A percentile compares a stretch with the other conserved stretches of the same genome.
Conservation (phyloP, 1,140 invertebrate species). For the Mesaphorura yosii region DNA sequence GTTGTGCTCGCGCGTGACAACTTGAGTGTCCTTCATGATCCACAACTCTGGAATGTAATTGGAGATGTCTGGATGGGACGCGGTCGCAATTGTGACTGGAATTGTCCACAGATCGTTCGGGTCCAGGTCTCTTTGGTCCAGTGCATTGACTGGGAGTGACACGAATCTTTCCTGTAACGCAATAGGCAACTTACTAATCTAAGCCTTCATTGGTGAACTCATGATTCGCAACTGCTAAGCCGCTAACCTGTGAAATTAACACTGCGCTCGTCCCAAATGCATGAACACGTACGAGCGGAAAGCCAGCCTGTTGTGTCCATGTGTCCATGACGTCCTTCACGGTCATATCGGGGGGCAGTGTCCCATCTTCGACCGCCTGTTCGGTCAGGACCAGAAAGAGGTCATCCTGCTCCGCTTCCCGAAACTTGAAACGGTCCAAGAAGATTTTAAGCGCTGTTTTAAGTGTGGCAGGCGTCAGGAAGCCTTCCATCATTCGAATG, state of each 20-base stretch:
- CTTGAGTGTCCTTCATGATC: slow-evolving; percentile 13
- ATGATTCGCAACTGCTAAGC: too few relatives aligned
- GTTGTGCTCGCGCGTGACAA: neutral
- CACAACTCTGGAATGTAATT: slow-evolving; percentile 10
- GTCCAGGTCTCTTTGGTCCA: neutral
- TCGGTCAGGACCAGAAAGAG: slow-evolving; percentile 67
- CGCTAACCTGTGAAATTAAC: slow-evolving; percentile 41
- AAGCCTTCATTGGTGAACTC: neutral
- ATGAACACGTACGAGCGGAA: slow-evolving; percentile 63
- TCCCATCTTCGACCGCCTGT: slow-evolving; percentile 49
- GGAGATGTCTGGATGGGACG: slow-evolving; percentile 4
- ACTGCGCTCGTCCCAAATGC: slow-evolving; percentile 32
- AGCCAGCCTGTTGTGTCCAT: slow-evolving; percentile 80
- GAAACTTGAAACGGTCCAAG: slow-evolving; percentile 43
- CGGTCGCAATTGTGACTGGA: slow-evolving; percentile 21
- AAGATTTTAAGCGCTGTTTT: slow-evolving; percentile 35
- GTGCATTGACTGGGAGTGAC: too few relatives aligned
- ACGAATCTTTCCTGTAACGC: slow-evolving; percentile 14
- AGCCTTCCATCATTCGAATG: slow-evolving; percentile 44
- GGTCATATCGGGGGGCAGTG: slow-evolving; percentile 48
- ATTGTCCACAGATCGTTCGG: slow-evolving; percentile 21
- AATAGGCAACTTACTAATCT: neutral
- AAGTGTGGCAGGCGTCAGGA: slow-evolving; percentile 40
- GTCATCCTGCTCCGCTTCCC: slow-evolving; percentile 68
- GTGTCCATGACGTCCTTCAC: slow-evolving; percentile 74